Percentiles rank a stretch among this genome's conserved stretches.
These are phyloP conservation scores for Elegia similella DNA, from an alignment of 2,888 invertebrate genomes.

Conservation along the genomic window DNA sequence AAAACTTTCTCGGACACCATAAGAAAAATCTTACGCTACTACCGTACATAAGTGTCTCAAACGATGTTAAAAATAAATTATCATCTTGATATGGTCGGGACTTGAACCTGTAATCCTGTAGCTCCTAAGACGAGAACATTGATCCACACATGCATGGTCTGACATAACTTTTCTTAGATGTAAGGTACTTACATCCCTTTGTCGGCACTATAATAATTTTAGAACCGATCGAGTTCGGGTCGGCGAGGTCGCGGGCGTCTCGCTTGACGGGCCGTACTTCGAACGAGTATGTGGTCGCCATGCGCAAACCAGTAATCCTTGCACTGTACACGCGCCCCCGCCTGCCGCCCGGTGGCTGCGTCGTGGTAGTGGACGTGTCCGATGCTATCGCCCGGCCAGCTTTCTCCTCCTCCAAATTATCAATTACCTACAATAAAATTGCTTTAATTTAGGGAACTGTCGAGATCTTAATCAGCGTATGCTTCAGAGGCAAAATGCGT, in stretches of 20 bases:
- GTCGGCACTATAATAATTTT: conserved; percentile 89
- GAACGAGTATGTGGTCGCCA: conserved; percentile 92
- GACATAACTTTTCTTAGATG: neutral
- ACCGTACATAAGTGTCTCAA: too few relatives aligned
- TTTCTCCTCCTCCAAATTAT: conserved; percentile 58
- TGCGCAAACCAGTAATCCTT: conserved; percentile 86
- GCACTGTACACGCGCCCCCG: conserved; percentile 76
- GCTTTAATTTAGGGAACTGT: neutral
- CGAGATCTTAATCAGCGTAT: conserved; percentile 7
- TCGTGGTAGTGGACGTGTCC: conserved; percentile 30
- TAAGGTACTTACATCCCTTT: conserved; percentile 87
- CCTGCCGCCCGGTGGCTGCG: conserved; percentile 34
- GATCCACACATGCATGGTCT: too few relatives aligned
- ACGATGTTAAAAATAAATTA: too few relatives aligned
- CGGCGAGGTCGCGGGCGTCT: conserved; percentile 74
- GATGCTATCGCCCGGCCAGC: conserved; percentile 29
- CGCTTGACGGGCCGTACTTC: conserved; percentile 84
- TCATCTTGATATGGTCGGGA: too few relatives aligned
- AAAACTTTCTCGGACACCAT: too few relatives aligned
- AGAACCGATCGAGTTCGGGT: conserved; percentile 81
- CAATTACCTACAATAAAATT: conserved; percentile 52
- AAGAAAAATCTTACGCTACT: too few relatives aligned
- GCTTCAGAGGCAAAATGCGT: conserved; percentile 9
- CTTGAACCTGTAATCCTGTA: too few relatives aligned
- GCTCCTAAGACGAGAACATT: too few relatives aligned